Evolutionary conservation across 1,140 invertebrate genomes (phyloP), one percentile per base, ranked within the genome.

Genomic region (Radopholus similis): DNA sequence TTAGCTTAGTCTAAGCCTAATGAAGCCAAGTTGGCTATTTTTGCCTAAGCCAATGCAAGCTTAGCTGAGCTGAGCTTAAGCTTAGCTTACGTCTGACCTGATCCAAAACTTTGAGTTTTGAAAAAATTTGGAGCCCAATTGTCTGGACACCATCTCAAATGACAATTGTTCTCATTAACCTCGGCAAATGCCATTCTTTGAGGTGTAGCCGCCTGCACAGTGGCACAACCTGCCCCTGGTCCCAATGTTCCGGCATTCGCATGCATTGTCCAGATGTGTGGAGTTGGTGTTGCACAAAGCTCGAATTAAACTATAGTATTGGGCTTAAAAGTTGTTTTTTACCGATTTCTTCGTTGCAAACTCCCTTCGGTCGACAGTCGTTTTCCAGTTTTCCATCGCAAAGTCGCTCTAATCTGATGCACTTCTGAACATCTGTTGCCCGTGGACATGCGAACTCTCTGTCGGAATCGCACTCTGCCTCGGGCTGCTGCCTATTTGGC

Each of bases 391-490:
- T 40, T 3, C 47, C 53, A 53, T 26, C 13, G 53, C 77, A 83
- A 11, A 83, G 38, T n/a, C 67, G 53, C n/a, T 58, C n/a, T n/a
- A 47, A 54, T 26, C 49, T 34, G 18, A 81, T 72, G 64, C 78
- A 81, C n/a, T n/a, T n/a, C n/a, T n/a, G n/a, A n/a, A 59, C n/a
- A 2, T 74, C 72, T 35, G 42, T 70, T 34, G 49, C 55, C 23
- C 58, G 38, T n/a, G 68, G 67, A 49, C 78, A 81, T n/a, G 30
- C 32, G 47, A 65, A 83, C 21, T 82, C 69, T n/a, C n/a, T n/a
- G 21, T 72, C 57, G n/a, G 37, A 8, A 13, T 82, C 56, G 53
- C 78, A 79, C 11, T 56, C 51, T 30, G 18, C 26, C 1, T 4
- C 15, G 23, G n/a, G 53, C 18, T 26, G 64, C 38, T 0, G 68